Conservation (phyloP, 2,888 invertebrate genomes). For the Hartigia nigra region DNA sequence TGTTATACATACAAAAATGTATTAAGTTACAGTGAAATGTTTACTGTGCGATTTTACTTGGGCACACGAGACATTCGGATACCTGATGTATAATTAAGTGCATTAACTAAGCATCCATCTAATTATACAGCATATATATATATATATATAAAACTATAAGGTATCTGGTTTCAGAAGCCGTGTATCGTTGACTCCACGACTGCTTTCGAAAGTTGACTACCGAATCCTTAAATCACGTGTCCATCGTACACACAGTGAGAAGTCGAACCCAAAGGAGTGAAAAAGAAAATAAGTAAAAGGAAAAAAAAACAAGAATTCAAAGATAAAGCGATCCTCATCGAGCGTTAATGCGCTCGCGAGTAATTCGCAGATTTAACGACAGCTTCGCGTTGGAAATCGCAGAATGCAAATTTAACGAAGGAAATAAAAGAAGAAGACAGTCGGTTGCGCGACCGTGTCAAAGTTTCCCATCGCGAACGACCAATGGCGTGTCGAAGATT, state of each 20-base stretch:
- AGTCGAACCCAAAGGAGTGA: not conserved
- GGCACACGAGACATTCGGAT: not conserved
- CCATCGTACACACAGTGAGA: not conserved
- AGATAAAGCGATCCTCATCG: not conserved
- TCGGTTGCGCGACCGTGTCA: not conserved
- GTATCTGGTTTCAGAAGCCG: conserved; percentile 19
- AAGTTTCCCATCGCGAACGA: not conserved
- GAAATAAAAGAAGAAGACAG: not conserved
- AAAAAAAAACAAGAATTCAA: not conserved
- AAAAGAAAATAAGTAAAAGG: not conserved
- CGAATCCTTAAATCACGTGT: conserved; percentile 21
- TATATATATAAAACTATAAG: not conserved
- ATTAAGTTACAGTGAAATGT: not conserved
- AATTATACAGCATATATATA: not conserved
- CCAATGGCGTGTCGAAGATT: not conserved
- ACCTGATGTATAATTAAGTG: not conserved
- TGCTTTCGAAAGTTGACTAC: conserved; percentile 18
- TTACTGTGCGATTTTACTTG: too few species aligned
- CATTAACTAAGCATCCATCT: not conserved
- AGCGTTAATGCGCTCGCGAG: not conserved
- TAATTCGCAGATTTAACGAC: not conserved
- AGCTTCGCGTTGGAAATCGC: not conserved
- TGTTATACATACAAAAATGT: not conserved
- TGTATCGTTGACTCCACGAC: not conserved
- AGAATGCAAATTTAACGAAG: not conserved